Base-by-base conservation (phyloP, 2,888 invertebrate species). In the Bibio marci region DNA sequence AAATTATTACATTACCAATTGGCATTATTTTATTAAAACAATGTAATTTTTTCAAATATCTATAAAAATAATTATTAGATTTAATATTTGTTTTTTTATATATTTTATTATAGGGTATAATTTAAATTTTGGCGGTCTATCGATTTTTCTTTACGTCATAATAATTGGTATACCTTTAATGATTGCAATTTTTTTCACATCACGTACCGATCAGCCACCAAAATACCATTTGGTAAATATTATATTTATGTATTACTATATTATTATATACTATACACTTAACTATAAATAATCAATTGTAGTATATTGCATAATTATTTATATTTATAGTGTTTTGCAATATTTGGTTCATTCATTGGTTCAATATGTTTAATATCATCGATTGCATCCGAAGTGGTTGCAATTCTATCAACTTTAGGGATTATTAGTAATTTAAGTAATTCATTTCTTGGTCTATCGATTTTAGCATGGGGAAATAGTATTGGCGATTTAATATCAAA, bases 391-490 rank as follows among this genome's bases (percentile, higher is more conserved):
- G 77, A 79, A 57, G 66, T 76, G 37, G 69, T 76, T 43, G 53
- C 56, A 36, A 55, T 64, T 32, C 59, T 73, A 27, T 56, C 66
- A 54, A 63, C 70, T 37, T 52, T 76, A 41, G 76, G 76, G 28
- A 62, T 69, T 35, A 64, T 70, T n/a, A 63, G 70, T 39, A 58
- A 63, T 37, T 59, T 71, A 36, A 70, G 69, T 44, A 64, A 68
- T 47, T 66, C 71, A 10, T 69, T 76, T 50, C 57, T 78, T 26
- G 74, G 75, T 6, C 59, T 74, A 42, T 76, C 76, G 2, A 55
- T 76, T 13, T 57, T 77, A 19, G 71, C 76, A 0, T 76, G 74
- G 75, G 75, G 74, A 15, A 72, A 76, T 55, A 69, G 70, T 47
- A 55, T 76, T 34, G 54, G 54, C 22, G 55, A 57, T 40, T 37